These are phyloP conservation scores for Pseudorhombus dupliciocellatus DNA, from an alignment of 2,113 vertebrate species.

Conservation along the genomic window DNA sequence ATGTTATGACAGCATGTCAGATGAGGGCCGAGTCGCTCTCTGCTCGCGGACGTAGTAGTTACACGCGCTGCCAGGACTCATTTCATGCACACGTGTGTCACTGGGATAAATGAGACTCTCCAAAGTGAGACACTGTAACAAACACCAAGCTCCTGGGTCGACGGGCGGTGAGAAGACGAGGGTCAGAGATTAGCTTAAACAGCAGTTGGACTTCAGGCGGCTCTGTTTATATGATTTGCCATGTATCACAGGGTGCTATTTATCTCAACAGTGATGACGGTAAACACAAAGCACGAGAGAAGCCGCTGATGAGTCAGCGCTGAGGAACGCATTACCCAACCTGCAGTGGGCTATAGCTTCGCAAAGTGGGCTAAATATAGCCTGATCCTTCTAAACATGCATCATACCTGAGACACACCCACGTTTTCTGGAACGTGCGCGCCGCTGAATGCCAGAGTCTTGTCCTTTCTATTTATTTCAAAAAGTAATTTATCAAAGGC, in stretches of 20 bases:
- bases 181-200: too few species aligned
- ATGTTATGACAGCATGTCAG: too few species aligned
- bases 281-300: conserved; percentile 34
- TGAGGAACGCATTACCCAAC: not conserved
- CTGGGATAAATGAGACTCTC: not conserved
- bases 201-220: too few species aligned
- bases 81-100: not conserved
- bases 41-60: conserved; percentile 5
- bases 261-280: conserved; percentile 39
- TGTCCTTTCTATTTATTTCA: too few species aligned
- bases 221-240: conserved; percentile 1
- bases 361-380: not conserved
- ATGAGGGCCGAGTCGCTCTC: not conserved
- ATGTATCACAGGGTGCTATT: conserved; percentile 32
- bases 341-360: not conserved
- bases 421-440: too few species aligned
- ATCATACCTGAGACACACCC: too few species aligned
- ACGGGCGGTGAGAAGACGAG: not conserved
- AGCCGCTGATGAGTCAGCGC: not conserved
- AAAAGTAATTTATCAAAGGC: too few species aligned
- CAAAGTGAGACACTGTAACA: not conserved
- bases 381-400: too few species aligned
- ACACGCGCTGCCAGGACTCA: not conserved
- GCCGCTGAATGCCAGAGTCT: too few species aligned
- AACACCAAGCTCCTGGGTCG: conserved; percentile 36